phyloP scores from a whole-genome alignment of 2,113 vertebrate genomes.

The Mesoclemmys tuberculata region DNA sequence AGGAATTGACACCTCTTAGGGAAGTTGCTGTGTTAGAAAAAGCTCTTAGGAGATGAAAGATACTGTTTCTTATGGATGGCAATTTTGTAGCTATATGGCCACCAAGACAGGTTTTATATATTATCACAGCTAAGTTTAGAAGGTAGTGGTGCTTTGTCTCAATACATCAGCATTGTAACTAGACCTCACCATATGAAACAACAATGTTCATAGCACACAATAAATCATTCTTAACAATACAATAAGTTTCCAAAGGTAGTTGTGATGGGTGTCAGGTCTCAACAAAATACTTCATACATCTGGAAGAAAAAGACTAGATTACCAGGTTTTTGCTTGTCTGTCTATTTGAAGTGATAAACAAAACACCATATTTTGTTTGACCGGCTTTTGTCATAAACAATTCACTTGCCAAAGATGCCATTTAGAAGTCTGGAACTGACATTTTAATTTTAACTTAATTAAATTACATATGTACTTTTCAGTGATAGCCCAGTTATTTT shows the following conservation, averaged over 20 bases:
- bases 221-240: slow-evolving; percentile 70
- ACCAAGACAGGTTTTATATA: slow-evolving; percentile 50
- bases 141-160: slow-evolving; percentile 60
- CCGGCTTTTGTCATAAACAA: neutral
- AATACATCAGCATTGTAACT: slow-evolving; percentile 65
- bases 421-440: slow-evolving; percentile 35
- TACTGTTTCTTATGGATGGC: slow-evolving; percentile 23
- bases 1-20: neutral
- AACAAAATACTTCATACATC: slow-evolving; percentile 39
- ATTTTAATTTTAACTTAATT: slow-evolving; percentile 49
- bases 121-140: slow-evolving; percentile 54
- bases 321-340: slow-evolving; percentile 18
- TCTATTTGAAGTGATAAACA: neutral
- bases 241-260: neutral
- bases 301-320: slow-evolving; percentile 6
- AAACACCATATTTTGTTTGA: neutral
- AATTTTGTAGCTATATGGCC: slow-evolving; percentile 33
- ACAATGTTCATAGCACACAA: neutral
- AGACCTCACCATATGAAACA: slow-evolving; percentile 63
- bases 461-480: slow-evolving; percentile 9
- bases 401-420: neutral
- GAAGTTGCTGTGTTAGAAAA: neutral
- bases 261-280: slow-evolving; percentile 46
- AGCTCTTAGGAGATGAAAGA: neutral
- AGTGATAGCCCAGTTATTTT: neutral